These are phyloP conservation scores for Rhingia campestris DNA, from an alignment of 2,888 invertebrate genomes.

Conservation along the genomic window DNA sequence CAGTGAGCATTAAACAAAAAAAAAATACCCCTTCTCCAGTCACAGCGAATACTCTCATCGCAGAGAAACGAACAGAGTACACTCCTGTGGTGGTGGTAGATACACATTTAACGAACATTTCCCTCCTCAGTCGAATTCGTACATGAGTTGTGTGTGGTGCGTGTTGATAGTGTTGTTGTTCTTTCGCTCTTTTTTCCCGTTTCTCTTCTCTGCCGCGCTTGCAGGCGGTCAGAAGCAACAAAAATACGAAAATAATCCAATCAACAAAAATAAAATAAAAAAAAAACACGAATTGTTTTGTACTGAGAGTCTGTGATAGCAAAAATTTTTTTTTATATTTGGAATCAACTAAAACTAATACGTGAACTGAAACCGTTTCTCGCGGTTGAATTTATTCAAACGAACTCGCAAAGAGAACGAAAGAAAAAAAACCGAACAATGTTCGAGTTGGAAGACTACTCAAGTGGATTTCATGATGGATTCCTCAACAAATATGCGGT, in stretches of 20 bases:
- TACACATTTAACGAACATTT: constrained; percentile 71
- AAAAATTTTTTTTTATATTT: background rate
- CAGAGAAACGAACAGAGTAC: constrained; percentile 66
- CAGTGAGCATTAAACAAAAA: background rate
- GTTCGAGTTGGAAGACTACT: constrained; percentile 89
- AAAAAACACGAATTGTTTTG: constrained; percentile 42
- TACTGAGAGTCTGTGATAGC: constrained; percentile 44
- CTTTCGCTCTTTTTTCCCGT: constrained; percentile 72
- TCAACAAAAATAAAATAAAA: constrained; percentile 46
- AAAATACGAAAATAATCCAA: constrained; percentile 64
- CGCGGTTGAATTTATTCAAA: constrained; percentile 16
- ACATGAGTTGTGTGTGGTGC: constrained; percentile 74
- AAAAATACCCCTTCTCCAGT: constrained; percentile 37
- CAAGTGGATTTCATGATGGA: constrained; percentile 87
- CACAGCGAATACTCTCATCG: constrained; percentile 47
- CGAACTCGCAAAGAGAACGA: constrained; percentile 29
- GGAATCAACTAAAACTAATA: constrained; percentile 23
- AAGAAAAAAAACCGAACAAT: constrained; percentile 82
- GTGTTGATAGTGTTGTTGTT: constrained; percentile 69
- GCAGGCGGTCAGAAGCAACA: constrained; percentile 62
- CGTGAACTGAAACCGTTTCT: constrained; percentile 27
- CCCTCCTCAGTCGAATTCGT: constrained; percentile 71
- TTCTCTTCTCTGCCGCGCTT: constrained; percentile 72
- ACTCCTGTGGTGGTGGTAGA: constrained; percentile 70
- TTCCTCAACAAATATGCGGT: constrained; percentile 87